These are phyloP conservation scores for Epizoanthus rinbou DNA, from an alignment of 92 coral and sea anemone genomes.

Conservation along the genomic window DNA sequence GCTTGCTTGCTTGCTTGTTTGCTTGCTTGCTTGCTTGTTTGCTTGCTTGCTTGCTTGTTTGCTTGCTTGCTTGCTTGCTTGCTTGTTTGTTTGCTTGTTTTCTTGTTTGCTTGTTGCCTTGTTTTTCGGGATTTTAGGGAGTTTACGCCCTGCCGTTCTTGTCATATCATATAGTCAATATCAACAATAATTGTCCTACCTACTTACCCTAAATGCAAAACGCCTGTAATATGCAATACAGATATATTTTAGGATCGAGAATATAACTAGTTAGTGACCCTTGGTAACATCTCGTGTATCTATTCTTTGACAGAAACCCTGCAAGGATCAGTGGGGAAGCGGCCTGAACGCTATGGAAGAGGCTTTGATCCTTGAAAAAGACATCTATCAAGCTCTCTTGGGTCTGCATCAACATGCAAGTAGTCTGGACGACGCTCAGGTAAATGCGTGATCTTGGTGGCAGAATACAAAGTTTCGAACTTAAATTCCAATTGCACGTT, in stretches of 20 bases:
- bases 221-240: neutral
- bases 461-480: neutral
- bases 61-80: no score
- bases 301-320: slow-evolving; percentile 64
- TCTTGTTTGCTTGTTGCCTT: no score
- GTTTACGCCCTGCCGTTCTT: no score
- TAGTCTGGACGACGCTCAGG: slow-evolving; percentile 11
- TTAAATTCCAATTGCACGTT: no score
- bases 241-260: neutral
- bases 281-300: no score
- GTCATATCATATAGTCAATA: no score
- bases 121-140: no score
- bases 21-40: no score
- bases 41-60: no score
- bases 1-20: no score
- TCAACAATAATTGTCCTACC: no score
- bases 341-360: slow-evolving; percentile 78
- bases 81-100: no score
- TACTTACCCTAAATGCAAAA: neutral
- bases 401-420: slow-evolving; percentile 57
- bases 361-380: slow-evolving; percentile 72
- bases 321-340: slow-evolving; percentile 81
- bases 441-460: neutral
- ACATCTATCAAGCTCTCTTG: slow-evolving; percentile 54
- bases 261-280: neutral